These are phyloP conservation scores for Pollenia griseotomentosa DNA, from an alignment of 2,888 invertebrate species.

Conservation along the genomic window DNA sequence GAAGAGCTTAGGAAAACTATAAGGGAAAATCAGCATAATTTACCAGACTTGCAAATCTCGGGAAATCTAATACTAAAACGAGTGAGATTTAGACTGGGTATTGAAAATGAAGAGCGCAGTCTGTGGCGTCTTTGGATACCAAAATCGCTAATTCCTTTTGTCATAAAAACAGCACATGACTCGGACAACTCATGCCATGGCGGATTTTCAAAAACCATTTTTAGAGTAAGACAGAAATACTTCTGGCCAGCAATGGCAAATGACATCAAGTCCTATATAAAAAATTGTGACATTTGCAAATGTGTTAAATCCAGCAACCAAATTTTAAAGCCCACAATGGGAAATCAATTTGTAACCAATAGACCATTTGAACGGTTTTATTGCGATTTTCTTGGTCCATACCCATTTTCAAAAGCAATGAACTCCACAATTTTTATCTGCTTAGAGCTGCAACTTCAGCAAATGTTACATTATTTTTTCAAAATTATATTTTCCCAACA, in stretches of 20 bases:
- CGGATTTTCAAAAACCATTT: not conserved
- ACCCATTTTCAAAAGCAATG: not conserved
- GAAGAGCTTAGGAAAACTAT: not conserved
- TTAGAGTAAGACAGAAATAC: not conserved
- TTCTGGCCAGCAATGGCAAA: not conserved
- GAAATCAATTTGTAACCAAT: not conserved
- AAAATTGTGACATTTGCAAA: slow-evolving; percentile 1
- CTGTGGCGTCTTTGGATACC: slow-evolving; percentile 5
- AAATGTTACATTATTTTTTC: slow-evolving; percentile 35
- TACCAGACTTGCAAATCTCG: not conserved
- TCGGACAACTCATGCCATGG: not conserved
- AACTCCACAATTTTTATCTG: not conserved
- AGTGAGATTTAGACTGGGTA: not conserved
- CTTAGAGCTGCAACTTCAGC: slow-evolving; percentile 19
- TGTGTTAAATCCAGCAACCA: not conserved
- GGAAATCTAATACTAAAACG: not conserved
- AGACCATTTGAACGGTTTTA: slow-evolving; percentile 4
- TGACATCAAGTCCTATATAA: not conserved
- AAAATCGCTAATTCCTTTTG: not conserved
- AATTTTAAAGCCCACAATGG: not conserved
- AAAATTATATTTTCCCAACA: slow-evolving; percentile 30
- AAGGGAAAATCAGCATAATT: not conserved
- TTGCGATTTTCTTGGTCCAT: not conserved
- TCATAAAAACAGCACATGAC: slow-evolving; percentile 15
- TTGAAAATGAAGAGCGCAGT: not conserved